A percentile compares a stretch with the other conserved stretches of the same genome.
These are phyloP conservation scores for Anticlea derivata DNA, from an alignment of 2,888 invertebrate species.

Conservation along the genomic window DNA sequence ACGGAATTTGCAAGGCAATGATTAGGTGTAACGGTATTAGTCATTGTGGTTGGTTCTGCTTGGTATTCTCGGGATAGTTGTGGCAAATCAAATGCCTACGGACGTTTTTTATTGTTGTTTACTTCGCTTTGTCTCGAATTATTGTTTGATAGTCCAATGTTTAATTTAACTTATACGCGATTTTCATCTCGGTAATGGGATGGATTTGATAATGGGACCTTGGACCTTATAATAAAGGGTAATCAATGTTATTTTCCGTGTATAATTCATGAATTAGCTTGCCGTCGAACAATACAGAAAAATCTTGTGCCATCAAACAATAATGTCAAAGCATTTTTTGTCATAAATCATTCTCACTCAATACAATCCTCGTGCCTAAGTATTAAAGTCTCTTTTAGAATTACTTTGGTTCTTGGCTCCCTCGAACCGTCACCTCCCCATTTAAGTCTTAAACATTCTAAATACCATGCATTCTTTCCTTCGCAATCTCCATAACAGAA, in stretches of 20 bases:
- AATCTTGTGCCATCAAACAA: neutral
- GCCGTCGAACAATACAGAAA: neutral
- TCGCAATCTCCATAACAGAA: slow-evolving; percentile 33
- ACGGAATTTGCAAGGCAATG: slow-evolving; percentile 46
- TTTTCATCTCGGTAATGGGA: too few relatives aligned
- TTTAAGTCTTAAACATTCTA: slow-evolving; percentile 10
- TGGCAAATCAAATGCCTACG: neutral
- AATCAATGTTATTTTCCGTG: too few relatives aligned
- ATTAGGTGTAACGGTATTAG: slow-evolving; percentile 49
- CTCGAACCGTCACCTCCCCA: neutral
- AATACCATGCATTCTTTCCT: slow-evolving; percentile 28
- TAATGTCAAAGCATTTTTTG: too few relatives aligned
- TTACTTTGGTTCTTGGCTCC: neutral
- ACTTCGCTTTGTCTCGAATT: too few relatives aligned
- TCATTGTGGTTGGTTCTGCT: slow-evolving; percentile 45
- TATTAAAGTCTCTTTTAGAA: neutral
- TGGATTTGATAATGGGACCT: too few relatives aligned
- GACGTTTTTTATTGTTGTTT: too few relatives aligned
- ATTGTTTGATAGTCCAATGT: neutral
- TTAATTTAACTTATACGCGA: too few relatives aligned
- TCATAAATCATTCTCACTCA: neutral
- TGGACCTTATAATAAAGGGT: too few relatives aligned
- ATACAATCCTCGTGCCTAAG: neutral
- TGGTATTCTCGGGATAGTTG: slow-evolving; percentile 27
- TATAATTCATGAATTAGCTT: neutral